phyloP scores from a whole-genome alignment of 2,888 invertebrate genomes.

The Herminia tarsipennalis region DNA sequence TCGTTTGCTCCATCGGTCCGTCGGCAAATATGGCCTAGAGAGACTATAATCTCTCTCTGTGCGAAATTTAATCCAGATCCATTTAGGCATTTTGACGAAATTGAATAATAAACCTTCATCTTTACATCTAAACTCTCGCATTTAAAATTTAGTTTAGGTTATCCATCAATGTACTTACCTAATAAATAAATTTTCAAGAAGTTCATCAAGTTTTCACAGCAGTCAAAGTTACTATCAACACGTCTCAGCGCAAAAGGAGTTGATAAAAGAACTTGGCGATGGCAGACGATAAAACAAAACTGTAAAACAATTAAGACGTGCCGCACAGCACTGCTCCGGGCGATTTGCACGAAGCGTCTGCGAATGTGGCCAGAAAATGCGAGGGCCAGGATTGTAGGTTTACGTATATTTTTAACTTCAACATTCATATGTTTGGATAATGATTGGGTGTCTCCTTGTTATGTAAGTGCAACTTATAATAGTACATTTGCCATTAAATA shows the following conservation, averaged over 20 bases:
- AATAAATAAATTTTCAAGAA: not conserved
- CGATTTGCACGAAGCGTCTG: conserved; percentile 44
- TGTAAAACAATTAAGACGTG: conserved; percentile 59
- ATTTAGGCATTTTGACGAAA: not conserved
- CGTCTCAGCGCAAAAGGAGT: conserved; percentile 16
- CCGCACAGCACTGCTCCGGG: conserved; percentile 41
- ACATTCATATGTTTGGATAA: not conserved
- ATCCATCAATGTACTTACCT: not conserved
- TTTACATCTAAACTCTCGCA: not conserved
- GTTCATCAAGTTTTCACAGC: not conserved
- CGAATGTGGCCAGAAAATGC: conserved; percentile 16
- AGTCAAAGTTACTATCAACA: conserved; percentile 12
- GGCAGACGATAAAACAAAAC: conserved; percentile 31
- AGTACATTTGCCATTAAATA: too few relatives aligned
- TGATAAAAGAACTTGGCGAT: conserved; percentile 30
- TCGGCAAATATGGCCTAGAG: too few relatives aligned
- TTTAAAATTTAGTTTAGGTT: not conserved
- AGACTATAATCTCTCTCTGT: too few relatives aligned
- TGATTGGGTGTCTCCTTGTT: too few relatives aligned
- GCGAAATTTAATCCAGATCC: not conserved
- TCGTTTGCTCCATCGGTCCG: too few relatives aligned
- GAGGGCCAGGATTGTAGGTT: not conserved
- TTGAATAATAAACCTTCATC: too few relatives aligned
- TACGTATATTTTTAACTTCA: not conserved
- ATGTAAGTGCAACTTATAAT: too few relatives aligned